A percentile compares a stretch with the other conserved stretches of the same genome.
Conservation (phyloP, 2,113 vertebrate species). For the Australoheros scitulus region DNA sequence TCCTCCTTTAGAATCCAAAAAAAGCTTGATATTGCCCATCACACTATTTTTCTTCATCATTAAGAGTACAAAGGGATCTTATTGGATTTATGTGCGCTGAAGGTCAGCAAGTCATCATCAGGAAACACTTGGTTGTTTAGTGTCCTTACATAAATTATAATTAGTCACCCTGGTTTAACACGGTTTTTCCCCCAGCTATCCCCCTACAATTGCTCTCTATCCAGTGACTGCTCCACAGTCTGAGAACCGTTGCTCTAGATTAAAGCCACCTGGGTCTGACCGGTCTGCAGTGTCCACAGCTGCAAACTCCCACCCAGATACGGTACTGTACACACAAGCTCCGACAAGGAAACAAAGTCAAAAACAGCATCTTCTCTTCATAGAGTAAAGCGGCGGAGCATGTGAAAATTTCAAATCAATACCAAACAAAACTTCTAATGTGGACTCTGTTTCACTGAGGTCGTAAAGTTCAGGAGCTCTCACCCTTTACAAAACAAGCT, state of each 20-base stretch:
- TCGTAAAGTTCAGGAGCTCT: background rate
- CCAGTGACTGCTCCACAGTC: background rate
- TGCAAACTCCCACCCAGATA: background rate
- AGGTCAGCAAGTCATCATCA: background rate
- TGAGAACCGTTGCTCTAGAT: background rate
- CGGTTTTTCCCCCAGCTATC: background rate
- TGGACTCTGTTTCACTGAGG: background rate
- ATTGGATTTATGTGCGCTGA: background rate
- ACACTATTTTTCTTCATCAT: background rate
- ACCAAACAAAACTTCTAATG: background rate
- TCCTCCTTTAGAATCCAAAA: background rate
- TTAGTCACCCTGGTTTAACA: too few species aligned
- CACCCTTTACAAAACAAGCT: background rate
- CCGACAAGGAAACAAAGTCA: background rate
- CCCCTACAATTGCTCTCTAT: rapidly evolving
- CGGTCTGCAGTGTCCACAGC: background rate
- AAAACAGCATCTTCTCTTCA: background rate
- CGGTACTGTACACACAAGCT: too few species aligned
- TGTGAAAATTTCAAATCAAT: background rate
- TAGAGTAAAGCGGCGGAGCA: background rate
- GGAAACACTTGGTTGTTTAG: background rate
- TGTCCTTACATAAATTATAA: too few species aligned
- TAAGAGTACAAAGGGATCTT: background rate
- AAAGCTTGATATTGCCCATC: background rate
- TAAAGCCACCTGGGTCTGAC: background rate